phyloP scores from a whole-genome alignment of 2,113 vertebrate species.

The Phasianus colchicus region DNA sequence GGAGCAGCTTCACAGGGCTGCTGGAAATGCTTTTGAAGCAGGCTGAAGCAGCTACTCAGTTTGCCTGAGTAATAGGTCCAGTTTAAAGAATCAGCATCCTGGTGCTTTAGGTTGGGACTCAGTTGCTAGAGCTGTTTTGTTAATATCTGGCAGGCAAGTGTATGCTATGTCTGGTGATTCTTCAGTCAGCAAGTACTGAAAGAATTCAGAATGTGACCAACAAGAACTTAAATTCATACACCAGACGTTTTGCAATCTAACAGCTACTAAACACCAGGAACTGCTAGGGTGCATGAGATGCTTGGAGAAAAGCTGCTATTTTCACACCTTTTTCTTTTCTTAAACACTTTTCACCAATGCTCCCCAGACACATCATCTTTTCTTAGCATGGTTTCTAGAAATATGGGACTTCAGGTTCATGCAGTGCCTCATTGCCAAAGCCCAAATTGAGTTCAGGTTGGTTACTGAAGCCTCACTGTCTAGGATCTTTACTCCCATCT shows the following conservation, averaged over 20 bases:
- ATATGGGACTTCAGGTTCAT: neutral
- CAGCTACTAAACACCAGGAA: neutral
- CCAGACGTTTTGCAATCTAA: neutral
- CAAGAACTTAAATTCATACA: neutral
- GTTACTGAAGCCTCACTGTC: neutral
- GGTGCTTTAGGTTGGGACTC: neutral
- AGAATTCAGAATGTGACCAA: neutral
- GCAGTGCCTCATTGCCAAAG: neutral
- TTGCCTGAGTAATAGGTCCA: neutral
- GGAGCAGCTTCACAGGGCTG: neutral
- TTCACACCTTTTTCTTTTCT: neutral
- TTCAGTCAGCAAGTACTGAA: neutral
- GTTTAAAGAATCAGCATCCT: neutral
- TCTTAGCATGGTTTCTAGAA: neutral
- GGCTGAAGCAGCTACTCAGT: neutral
- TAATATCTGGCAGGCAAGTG: neutral
- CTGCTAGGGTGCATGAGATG: neutral
- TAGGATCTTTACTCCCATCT: neutral
- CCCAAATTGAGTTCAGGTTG: neutral
- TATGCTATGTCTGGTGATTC: neutral
- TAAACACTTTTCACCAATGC: neutral
- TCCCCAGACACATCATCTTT: neutral
- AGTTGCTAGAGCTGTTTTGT: neutral
- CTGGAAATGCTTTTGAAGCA: neutral
- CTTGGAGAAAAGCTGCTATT: neutral